A percentile compares a stretch with the other conserved stretches of the same genome.
Conservation (phyloP, 1,140 invertebrate genomes). For the Macrocentrus cingulum region DNA sequence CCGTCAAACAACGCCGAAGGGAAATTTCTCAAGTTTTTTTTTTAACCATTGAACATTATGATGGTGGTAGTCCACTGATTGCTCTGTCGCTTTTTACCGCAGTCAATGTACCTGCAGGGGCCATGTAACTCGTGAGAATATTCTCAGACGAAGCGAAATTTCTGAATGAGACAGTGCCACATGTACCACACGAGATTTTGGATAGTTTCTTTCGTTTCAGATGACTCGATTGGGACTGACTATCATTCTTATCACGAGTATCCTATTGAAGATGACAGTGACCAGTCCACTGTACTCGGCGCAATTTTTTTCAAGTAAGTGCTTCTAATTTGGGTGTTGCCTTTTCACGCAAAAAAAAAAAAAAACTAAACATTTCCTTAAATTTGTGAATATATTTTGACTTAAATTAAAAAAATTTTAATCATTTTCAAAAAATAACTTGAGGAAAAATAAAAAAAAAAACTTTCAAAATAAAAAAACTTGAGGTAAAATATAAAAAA, state of each 20-base stretch:
- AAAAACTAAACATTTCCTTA: too few species aligned
- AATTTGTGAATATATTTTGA: too few species aligned
- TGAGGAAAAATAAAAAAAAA: too few species aligned
- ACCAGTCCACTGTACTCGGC: slow-evolving; percentile 49
- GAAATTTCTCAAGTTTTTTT: slow-evolving; percentile 1
- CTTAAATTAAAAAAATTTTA: too few species aligned
- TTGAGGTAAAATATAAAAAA: too few species aligned
- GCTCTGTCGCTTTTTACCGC: neutral
- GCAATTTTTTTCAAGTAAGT: slow-evolving; percentile 51
- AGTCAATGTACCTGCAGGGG: neutral
- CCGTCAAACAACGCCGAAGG: too few species aligned
- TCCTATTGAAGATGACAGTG: slow-evolving; percentile 36
- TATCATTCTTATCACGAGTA: slow-evolving; percentile 38
- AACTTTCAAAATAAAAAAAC: too few species aligned
- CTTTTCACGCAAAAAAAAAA: neutral
- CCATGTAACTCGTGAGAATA: neutral
- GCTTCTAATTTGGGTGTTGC: neutral
- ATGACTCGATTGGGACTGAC: slow-evolving; percentile 42
- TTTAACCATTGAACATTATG: neutral
- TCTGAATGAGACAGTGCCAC: neutral
- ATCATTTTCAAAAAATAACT: too few species aligned
- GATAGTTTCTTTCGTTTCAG: slow-evolving; percentile 41
- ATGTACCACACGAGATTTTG: too few species aligned
- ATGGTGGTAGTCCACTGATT: neutral
- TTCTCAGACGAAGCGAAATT: neutral